Base-by-base conservation (phyloP, 23 tunicate species). In the Trididemnum nubilum region DNA sequence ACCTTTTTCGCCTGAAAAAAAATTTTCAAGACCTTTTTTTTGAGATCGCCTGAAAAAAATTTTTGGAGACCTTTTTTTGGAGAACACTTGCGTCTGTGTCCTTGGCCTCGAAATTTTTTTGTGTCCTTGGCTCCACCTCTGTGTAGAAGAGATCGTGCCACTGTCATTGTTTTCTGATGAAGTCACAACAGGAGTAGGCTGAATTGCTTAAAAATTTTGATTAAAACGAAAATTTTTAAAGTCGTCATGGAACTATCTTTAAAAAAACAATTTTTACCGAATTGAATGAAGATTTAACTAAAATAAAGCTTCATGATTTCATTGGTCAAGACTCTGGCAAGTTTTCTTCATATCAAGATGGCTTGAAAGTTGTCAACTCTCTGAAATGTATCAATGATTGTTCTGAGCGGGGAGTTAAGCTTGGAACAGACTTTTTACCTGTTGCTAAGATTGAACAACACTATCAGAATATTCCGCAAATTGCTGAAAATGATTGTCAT, bases 401-500 rank as follows among this genome's bases (percentile, higher is more conserved):
- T 15, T n/a, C 69, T 15, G 69, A 63, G 69, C 69, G 25, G 25
- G 69, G 69, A 15, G 69, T 63, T 5, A 63, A 63, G n/a, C 25
- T 63, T 15, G 69, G 25, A 15, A 7, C 22, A 18, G 69, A 63
- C 69, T 63, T 63, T 24, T 63, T 63, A n/a, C 7, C 22, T 63
- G 69, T 24, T 22, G 69, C 69, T 15, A 63, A n/a, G 25, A 63
- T 15, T 4, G 69, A 63, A 24, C 25, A n/a, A 18, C 22, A 24
- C n/a, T 63, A 15, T 18, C 69, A 63, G 69, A 63, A 63, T 26
- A 63, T 63, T 5, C 25, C n/a, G 27, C 69, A 63, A n/a, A 26
- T 63, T 63, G 69, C n/a, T 24, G 69, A 63, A 24, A 63, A 63
- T 63, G 69, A 63, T 63, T 4, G 69, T 4, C 25, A 63, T 5